Evolutionary conservation across 2,888 invertebrate genomes (phyloP), one percentile per base, ranked within the genome.

Genomic region (Caenorhabditis plicata): DNA sequence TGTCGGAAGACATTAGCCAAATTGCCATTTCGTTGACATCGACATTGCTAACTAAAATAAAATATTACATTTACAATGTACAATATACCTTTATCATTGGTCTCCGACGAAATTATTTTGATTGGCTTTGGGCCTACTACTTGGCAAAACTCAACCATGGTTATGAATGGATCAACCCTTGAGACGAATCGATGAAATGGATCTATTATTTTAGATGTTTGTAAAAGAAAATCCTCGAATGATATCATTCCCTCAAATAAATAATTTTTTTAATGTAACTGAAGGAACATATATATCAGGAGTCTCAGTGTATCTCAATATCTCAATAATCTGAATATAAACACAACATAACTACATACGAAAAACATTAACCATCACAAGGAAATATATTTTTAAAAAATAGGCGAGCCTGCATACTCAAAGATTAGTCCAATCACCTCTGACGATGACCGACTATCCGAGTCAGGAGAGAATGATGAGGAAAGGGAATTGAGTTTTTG

Each of bases 1-100:
- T 75, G 43, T 77, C 77, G 5, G 74, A 69, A 19, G 73, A 74
- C 77, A 77, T 78, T 31, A 77, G 38, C 77, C 77, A 78, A 7
- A 77, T 58, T 15, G 71, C 64, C 32, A 71, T 66, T 25, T 68
- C 52, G 43, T 77, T 74, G 25, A 78, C 55, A 40, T 76, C 68
- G 9, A 78, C 52, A 11, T 55, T 49, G 1, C 25, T 20, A 7
- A 52, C 62, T 61, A 47, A 39, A 61, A 45, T 3, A 33, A 23
- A 31, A 44, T 39, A n/a, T 20, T 36, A 27, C 39, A 35, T 36
- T 36, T 27, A 26, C 15, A 36, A 36, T 36, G 36, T 2, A 44
- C 36, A 4, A 5, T 36, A 22, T 17, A 54, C 61, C 23, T 41
- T 62, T 39, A 41, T 62, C 45, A 17, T 52, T 45, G 2, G 23